A percentile compares a stretch with the other conserved stretches of the same genome.
These are phyloP conservation scores for Pachydiplax longipennis DNA, from an alignment of 2,888 invertebrate genomes.

Conservation along the genomic window DNA sequence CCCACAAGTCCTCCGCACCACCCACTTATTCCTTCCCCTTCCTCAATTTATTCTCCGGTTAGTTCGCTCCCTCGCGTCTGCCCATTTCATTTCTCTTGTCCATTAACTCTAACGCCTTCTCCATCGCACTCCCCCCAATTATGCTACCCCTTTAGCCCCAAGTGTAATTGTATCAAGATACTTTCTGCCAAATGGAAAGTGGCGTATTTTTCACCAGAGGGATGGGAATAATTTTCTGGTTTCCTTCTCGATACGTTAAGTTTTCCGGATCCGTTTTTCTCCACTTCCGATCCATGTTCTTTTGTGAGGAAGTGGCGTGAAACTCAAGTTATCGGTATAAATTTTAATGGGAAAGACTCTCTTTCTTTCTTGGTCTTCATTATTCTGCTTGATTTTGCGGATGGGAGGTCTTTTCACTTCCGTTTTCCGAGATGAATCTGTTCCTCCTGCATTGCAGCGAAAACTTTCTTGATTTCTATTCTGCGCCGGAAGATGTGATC, in stretches of 20 bases:
- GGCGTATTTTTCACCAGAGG: not conserved
- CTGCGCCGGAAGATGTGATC: not conserved
- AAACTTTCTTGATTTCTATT: not conserved
- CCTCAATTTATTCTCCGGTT: conserved; percentile 16
- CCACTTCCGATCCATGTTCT: not conserved
- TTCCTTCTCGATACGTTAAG: not conserved
- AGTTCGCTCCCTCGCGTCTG: not conserved
- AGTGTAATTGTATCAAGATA: not conserved
- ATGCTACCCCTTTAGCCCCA: not conserved
- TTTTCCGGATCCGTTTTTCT: not conserved
- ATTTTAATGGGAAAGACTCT: not conserved
- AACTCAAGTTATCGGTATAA: not conserved
- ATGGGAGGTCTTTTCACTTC: not conserved
- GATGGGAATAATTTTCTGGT: not conserved
- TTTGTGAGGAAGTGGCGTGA: not conserved
- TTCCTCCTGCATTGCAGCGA: not conserved
- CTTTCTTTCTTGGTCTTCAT: not conserved
- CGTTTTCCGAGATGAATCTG: not conserved
- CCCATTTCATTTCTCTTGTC: not conserved
- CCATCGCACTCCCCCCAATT: not conserved
- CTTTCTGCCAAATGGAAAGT: not conserved
- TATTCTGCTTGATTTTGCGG: not conserved
- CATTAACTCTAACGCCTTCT: not conserved
- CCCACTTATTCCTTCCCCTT: not conserved
- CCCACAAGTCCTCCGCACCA: not conserved